Conservation (phyloP, 2,113 vertebrate species). For the Turnix velox region DNA sequence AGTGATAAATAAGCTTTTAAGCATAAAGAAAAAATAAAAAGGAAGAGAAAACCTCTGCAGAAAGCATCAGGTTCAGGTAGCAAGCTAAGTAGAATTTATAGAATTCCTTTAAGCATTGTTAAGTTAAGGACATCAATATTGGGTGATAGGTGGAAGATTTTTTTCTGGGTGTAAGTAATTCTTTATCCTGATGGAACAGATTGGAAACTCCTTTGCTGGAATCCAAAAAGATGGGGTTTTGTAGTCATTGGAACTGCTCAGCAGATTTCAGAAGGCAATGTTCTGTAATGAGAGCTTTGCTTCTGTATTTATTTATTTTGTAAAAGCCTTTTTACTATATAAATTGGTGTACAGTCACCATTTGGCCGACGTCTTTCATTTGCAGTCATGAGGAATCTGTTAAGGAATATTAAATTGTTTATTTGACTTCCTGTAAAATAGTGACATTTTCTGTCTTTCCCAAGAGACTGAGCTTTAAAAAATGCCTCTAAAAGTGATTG, state of each 20-base stretch:
- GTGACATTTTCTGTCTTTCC: background rate
- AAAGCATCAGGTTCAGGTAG: background rate
- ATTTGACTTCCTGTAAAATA: background rate
- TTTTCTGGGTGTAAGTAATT: background rate
- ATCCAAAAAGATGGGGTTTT: background rate
- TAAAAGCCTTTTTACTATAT: background rate
- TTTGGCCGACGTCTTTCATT: background rate
- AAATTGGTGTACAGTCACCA: background rate
- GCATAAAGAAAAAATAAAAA: background rate
- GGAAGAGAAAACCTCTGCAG: background rate
- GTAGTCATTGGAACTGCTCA: background rate
- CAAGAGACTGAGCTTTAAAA: background rate
- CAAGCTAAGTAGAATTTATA: background rate
- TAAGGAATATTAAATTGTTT: background rate
- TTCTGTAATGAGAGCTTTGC: background rate
- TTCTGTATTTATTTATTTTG: background rate
- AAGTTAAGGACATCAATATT: background rate
- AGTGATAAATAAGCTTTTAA: background rate
- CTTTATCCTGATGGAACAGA: background rate
- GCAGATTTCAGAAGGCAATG: background rate
- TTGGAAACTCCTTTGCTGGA: background rate
- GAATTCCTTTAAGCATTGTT: background rate
- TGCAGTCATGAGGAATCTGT: background rate
- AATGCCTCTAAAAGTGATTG: background rate
- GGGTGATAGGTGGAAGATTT: background rate